phyloP scores from a whole-genome alignment of 2,888 invertebrate species.

The Drosophila anceps region DNA sequence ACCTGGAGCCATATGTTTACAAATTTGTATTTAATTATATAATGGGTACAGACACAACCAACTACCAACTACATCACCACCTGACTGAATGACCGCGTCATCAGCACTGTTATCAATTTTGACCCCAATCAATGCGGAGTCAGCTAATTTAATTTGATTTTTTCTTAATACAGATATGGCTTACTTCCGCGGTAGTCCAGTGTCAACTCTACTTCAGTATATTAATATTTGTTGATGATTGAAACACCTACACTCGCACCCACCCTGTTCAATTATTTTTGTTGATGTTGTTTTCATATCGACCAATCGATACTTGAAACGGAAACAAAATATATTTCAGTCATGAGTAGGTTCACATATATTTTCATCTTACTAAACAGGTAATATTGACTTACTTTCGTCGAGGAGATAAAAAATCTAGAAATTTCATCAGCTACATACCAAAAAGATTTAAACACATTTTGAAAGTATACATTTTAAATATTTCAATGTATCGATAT shows the following conservation, averaged over 20 bases:
- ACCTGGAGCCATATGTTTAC: slow-evolving; percentile 46
- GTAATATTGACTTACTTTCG: not conserved
- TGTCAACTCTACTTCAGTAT: slow-evolving; percentile 31
- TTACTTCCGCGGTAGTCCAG: slow-evolving; percentile 41
- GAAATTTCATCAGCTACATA: not conserved
- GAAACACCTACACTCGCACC: slow-evolving; percentile 27
- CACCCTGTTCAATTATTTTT: slow-evolving; percentile 50
- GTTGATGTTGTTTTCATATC: slow-evolving; percentile 43
- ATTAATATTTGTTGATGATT: slow-evolving; percentile 56
- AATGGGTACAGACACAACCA: slow-evolving; percentile 57
- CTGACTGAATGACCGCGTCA: slow-evolving; percentile 53
- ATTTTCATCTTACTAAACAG: not conserved
- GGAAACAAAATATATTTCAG: not conserved
- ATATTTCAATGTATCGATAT: slow-evolving; percentile 9
- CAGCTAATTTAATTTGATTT: slow-evolving; percentile 16
- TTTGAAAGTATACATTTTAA: not conserved
- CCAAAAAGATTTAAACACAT: not conserved
- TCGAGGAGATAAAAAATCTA: not conserved
- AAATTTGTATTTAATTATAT: slow-evolving; percentile 64
- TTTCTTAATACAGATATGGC: slow-evolving; percentile 30
- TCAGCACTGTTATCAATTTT: slow-evolving; percentile 35
- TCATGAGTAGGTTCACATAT: not conserved
- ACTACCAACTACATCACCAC: slow-evolving; percentile 33
- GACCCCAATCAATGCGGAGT: slow-evolving; percentile 12
- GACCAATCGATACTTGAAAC: slow-evolving; percentile 31